Evolutionary conservation across 2,888 invertebrate species (phyloP).

Genomic region (Megalurothrips usitatus): DNA sequence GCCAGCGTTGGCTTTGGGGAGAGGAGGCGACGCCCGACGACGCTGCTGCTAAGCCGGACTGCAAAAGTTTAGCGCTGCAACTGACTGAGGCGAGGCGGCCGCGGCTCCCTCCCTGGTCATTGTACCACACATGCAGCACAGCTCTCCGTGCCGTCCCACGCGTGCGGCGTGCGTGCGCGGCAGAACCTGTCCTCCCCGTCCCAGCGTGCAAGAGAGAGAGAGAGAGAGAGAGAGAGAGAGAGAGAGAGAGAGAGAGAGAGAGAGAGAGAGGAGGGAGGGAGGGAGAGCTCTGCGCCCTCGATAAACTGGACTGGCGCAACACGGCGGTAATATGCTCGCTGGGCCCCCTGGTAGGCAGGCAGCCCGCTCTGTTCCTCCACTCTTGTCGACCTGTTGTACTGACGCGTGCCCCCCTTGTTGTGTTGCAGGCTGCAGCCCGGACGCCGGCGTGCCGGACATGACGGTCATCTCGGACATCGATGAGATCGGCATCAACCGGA

Average conservation of each 20-base stretch:
- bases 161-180: too few relatives aligned
- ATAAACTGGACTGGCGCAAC: too few relatives aligned
- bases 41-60: too few relatives aligned
- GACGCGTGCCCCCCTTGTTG: slow-evolving; percentile 30
- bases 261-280: slow-evolving; percentile 9
- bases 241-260: neutral
- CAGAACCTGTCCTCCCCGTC: too few relatives aligned
- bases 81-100: too few relatives aligned
- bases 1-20: too few relatives aligned
- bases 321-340: neutral
- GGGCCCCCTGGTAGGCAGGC: neutral
- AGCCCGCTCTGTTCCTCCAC: too few relatives aligned
- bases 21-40: too few relatives aligned
- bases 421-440: slow-evolving; percentile 53
- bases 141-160: too few relatives aligned
- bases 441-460: slow-evolving; percentile 85
- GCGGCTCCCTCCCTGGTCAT: too few relatives aligned
- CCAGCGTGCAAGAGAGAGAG: neutral
- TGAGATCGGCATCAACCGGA: slow-evolving; percentile 82
- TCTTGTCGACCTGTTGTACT: neutral
- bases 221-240: slow-evolving; percentile 2
- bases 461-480: slow-evolving; percentile 85
- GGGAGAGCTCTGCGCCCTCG: neutral
- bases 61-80: too few relatives aligned
- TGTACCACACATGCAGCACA: too few relatives aligned